A percentile compares a stretch with the other conserved stretches of the same genome.
Conservation (phyloP, 2,888 invertebrate species). For the Ligdia adustata region DNA sequence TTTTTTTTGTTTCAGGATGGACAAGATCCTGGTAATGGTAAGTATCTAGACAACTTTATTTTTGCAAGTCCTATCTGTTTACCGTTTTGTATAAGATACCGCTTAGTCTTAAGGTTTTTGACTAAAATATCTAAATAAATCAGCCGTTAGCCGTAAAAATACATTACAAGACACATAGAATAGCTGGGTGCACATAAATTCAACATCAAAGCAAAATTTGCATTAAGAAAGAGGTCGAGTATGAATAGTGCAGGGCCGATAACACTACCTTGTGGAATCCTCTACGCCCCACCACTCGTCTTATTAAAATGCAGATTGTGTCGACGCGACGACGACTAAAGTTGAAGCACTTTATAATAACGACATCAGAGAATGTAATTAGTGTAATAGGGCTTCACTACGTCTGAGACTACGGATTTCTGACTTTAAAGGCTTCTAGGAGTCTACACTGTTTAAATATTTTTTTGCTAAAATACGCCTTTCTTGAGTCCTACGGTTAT, state of each 20-base stretch:
- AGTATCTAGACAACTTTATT: too few relatives aligned
- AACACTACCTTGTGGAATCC: constrained; percentile 3
- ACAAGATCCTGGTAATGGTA: constrained; percentile 67
- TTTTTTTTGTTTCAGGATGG: constrained; percentile 71
- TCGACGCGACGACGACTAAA: neutral
- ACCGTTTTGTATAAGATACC: too few relatives aligned
- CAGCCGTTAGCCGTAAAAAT: too few relatives aligned
- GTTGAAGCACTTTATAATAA: constrained; percentile 15
- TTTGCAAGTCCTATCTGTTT: too few relatives aligned
- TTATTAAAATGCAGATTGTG: constrained; percentile 22
- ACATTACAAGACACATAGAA: too few relatives aligned
- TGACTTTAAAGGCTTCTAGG: too few relatives aligned
- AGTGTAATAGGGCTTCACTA: constrained; percentile 8
- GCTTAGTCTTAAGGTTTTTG: too few relatives aligned
- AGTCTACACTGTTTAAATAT: too few relatives aligned
- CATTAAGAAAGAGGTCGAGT: constrained; percentile 2
- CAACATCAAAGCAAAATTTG: too few relatives aligned
- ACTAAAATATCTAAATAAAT: too few relatives aligned
- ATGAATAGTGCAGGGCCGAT: constrained; percentile 1
- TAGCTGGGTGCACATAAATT: too few relatives aligned
- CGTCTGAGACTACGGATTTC: neutral
- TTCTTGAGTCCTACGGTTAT: too few relatives aligned
- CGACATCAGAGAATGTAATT: constrained; percentile 15
- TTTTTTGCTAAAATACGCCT: neutral
- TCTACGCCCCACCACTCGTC: neutral